These are phyloP conservation scores for Microplitis demolitor DNA, from an alignment of 1,140 invertebrate species.

Conservation along the genomic window DNA sequence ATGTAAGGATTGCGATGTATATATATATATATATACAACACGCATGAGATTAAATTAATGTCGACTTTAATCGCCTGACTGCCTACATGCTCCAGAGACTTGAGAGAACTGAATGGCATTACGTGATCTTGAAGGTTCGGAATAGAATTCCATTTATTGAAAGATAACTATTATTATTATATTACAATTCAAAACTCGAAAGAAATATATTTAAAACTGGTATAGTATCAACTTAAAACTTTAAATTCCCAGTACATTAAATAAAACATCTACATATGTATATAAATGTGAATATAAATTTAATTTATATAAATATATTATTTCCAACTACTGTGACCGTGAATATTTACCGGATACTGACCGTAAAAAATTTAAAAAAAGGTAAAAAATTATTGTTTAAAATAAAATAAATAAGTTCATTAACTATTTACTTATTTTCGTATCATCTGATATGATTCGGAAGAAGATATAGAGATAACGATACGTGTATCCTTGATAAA, in stretches of 20 bases:
- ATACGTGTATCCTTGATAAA: no score
- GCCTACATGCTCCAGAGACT: background rate
- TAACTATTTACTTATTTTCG: no score
- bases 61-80: background rate
- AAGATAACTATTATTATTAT: background rate
- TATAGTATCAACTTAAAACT: background rate
- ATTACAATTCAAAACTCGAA: background rate
- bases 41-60: background rate
- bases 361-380: no score
- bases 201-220: background rate
- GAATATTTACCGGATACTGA: no score
- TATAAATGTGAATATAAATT: no score
- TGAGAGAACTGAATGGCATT: background rate
- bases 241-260: background rate
- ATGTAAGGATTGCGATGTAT: background rate
- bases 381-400: no score
- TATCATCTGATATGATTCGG: no score
- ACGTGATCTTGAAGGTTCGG: background rate
- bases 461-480: no score
- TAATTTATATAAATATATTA: no score
- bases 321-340: no score
- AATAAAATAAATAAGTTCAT: no score
- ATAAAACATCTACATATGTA: no score
- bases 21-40: background rate
- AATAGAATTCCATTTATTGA: constrained; percentile 1